Conservation (phyloP, 2,888 invertebrate genomes). For the Eupithecia insigniata region DNA sequence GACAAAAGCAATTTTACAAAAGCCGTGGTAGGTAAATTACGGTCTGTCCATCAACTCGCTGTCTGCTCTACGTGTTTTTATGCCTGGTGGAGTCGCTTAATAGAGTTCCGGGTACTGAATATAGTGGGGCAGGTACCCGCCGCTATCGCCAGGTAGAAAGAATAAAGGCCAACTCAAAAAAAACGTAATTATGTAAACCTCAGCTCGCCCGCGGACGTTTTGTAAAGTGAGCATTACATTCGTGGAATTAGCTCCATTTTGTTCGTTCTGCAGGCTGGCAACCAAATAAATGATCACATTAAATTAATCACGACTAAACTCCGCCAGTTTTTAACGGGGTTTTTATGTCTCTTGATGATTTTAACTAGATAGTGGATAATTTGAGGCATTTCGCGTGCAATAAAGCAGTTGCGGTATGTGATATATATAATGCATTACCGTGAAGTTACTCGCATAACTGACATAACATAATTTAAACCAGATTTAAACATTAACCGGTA, state of each 20-base stretch:
- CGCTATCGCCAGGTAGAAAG: constrained; percentile 67
- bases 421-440: constrained; percentile 47
- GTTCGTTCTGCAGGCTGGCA: constrained; percentile 43
- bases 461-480: too few species aligned
- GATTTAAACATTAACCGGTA: constrained; percentile 42
- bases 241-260: constrained; percentile 39
- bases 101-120: constrained; percentile 78
- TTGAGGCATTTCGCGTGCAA: constrained; percentile 46
- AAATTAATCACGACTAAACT: constrained; percentile 48
- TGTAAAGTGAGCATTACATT: constrained; percentile 57
- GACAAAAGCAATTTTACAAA: constrained; percentile 60
- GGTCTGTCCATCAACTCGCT: constrained; percentile 63
- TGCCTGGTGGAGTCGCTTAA: constrained; percentile 73
- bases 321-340: constrained; percentile 45
- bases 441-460: constrained; percentile 54
- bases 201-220: constrained; percentile 54
- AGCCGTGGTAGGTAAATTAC: constrained; percentile 61
- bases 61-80: constrained; percentile 69
- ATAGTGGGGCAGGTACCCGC: constrained; percentile 69
- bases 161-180: constrained; percentile 59
- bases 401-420: constrained; percentile 30
- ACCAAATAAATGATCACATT: constrained; percentile 50
- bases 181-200: constrained; percentile 60
- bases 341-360: constrained; percentile 47
- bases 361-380: constrained; percentile 53